Conservation (phyloP, 37 sponge, comb jelly and placozoan genomes). For the Lycopodina hypogea region DNA sequence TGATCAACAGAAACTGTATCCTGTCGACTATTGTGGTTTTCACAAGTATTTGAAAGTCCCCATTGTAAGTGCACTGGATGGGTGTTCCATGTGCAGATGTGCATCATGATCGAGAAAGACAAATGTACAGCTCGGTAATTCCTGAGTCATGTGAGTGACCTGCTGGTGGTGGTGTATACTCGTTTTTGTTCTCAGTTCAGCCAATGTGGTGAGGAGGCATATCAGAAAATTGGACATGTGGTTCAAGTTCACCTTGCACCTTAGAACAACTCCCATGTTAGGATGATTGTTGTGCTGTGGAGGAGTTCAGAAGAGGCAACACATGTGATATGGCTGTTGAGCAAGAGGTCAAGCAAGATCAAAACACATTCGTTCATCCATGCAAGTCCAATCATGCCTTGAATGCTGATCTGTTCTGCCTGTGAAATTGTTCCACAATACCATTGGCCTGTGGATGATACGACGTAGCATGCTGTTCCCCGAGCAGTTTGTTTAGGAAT, state of each 20-base stretch:
- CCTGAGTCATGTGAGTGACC: not conserved
- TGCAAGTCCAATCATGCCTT: constrained; percentile 14
- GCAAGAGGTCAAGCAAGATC: constrained; percentile 27
- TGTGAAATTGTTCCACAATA: constrained; percentile 27
- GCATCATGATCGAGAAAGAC: constrained; percentile 35
- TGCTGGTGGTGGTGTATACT: constrained; percentile 13
- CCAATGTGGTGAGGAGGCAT: constrained; percentile 13
- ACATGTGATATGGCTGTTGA: constrained; percentile 29
- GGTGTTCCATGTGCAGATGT: constrained; percentile 24
- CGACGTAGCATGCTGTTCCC: constrained; percentile 32
- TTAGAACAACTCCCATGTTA: constrained; percentile 18
- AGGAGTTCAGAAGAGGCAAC: constrained; percentile 25
- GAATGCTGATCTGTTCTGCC: constrained; percentile 28
- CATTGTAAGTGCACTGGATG: constrained; percentile 28
- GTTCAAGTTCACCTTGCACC: too few species aligned
- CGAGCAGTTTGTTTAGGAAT: constrained; percentile 10
- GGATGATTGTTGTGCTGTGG: constrained; percentile 17
- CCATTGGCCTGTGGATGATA: constrained; percentile 47
- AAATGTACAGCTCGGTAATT: constrained; percentile 13
- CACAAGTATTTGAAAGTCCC: too few species aligned
- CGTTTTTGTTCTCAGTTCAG: constrained; percentile 5
- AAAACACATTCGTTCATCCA: constrained; percentile 28
- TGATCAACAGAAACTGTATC: too few species aligned
- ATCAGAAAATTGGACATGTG: constrained; percentile 1
- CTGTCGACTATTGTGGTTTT: too few species aligned